Conservation (phyloP, 2,113 vertebrate genomes). For the Lepidothrix coronata region DNA sequence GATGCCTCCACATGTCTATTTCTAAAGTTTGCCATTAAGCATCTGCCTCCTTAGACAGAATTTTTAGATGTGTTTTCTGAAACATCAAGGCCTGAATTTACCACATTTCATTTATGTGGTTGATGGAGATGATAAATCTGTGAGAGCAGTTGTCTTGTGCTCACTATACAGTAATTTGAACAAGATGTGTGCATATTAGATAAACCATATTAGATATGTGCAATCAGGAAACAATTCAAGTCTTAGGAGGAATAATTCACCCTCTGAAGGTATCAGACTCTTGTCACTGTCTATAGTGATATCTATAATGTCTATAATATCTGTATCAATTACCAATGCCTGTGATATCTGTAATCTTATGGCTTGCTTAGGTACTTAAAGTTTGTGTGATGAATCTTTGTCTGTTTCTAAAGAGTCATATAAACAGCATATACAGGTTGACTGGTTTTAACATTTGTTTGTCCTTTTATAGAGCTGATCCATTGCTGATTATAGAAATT, state of each 20-base stretch:
- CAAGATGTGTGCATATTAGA: background rate
- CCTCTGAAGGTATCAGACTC: background rate
- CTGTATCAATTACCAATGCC: background rate
- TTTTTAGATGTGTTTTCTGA: background rate
- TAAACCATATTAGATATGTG: background rate
- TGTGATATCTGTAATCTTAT: background rate
- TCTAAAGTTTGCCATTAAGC: background rate
- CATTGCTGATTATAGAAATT: background rate
- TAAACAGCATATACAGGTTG: background rate
- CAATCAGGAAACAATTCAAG: background rate
- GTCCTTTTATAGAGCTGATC: background rate
- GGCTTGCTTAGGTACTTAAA: background rate
- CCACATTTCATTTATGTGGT: background rate
- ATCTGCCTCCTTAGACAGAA: background rate
- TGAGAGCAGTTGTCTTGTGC: background rate
- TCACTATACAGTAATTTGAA: background rate
- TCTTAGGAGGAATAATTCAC: background rate
- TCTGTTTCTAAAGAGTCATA: background rate
- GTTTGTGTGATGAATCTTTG: background rate
- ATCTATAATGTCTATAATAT: background rate
- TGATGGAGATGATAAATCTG: background rate
- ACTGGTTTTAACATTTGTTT: background rate
- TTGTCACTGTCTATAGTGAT: background rate
- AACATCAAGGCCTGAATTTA: background rate
- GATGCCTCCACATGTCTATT: background rate